phyloP scores from a whole-genome alignment of 2,888 invertebrate species.

The Hedychridium roseum region DNA sequence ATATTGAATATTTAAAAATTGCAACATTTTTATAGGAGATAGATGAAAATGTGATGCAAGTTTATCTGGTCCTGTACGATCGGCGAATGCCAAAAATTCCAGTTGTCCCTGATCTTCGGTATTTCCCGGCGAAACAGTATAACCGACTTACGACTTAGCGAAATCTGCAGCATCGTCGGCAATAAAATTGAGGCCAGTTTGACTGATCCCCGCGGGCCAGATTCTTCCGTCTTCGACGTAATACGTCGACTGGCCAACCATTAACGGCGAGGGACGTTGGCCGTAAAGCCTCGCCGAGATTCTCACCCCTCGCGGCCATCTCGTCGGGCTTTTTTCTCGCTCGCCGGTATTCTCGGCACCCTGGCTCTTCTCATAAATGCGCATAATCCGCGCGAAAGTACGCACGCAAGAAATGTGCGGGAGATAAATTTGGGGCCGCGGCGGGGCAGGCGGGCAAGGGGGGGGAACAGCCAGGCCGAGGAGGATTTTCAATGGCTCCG shows the following conservation, averaged over 20 bases:
- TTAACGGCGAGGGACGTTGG: constrained; percentile 14
- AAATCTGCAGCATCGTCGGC: constrained; percentile 1
- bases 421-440: constrained; percentile 23
- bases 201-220: constrained; percentile 24
- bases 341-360: no score
- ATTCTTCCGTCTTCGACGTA: constrained; percentile 18
- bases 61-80: no score
- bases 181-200: constrained; percentile 23
- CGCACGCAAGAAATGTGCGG: constrained; percentile 20
- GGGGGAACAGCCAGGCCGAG: no score
- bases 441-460: no score
- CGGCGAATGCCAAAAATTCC: no score
- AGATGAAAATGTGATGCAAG: no score
- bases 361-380: constrained; percentile 20
- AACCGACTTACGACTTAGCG: no score
- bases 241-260: constrained; percentile 22
- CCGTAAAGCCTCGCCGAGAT: constrained; percentile 22
- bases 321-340: constrained; percentile 6
- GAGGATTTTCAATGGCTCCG: not conserved
- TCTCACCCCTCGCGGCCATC: constrained; percentile 5
- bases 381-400: constrained; percentile 28
- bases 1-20: no score
- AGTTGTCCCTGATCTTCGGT: no score
- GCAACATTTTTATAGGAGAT: no score
- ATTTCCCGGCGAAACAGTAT: no score